Base-by-base conservation (phyloP, 2,888 invertebrate species). In the Ryuthela nishihirai region DNA sequence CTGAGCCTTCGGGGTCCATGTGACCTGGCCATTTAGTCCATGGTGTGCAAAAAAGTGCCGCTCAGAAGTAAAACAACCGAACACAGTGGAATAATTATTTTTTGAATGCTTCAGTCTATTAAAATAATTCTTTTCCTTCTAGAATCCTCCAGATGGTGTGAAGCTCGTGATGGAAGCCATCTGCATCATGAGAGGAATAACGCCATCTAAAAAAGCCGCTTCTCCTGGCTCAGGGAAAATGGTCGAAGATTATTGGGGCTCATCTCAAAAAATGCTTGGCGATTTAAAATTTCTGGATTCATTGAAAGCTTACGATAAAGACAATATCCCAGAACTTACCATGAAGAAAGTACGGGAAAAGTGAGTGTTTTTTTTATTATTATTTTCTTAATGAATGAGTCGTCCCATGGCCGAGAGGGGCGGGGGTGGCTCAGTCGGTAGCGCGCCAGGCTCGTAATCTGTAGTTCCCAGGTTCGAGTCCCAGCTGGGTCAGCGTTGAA, bases 271-370 rank as follows among this genome's bases (percentile, higher is more conserved):
- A 74, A 80, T 93, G 75, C 69, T 76, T 36, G 88, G 90, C 0
- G 95, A 97, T 72, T 84, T 97, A 81, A 95, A 92, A 72, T 98
- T 99, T 72, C 76, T 98, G 26, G 93, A 97, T 43, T 83, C 84
- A 24, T 76, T 99, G 25, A 88, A 87, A 73, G 81, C 83, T n/a
- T 98, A 93, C 70, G 91, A 97, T 71, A 95, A 95, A 72, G 97
- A 98, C 70, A 90, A 88, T 68, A 95, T 98, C 61, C 83, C 87
- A 0, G 76, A 81, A 0, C 73, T 85, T 0, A 83, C 85, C n/a
- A 97, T 97, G 80, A 93, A 92, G 72, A 83, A 80, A 68, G 94
- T 98, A 38, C 79, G 97, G 59, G 92, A 93, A 25, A 89, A 82
- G 84, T 90, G 72, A 71, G 77, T 4, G 17, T 15, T 1, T 24